Percentiles rank a stretch among this genome's conserved stretches.
Evolutionary conservation across 1,140 invertebrate species (phyloP).

Genomic region (Eufriesea mexicana): DNA sequence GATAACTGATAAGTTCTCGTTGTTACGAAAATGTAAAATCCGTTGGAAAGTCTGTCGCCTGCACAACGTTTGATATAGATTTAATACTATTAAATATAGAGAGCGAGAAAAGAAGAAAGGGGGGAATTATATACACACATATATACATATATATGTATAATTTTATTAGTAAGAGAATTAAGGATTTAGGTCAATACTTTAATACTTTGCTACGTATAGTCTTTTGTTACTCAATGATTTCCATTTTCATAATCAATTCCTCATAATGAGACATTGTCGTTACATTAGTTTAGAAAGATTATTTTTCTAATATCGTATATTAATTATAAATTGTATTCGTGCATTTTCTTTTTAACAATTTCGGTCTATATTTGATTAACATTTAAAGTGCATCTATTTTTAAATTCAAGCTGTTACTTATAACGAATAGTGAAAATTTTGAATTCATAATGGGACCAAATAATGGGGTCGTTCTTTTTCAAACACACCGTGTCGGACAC

Average conservation of each 20-base stretch:
- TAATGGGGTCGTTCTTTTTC: not conserved
- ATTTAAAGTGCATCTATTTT: not conserved
- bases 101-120: too few species aligned
- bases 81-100: not conserved
- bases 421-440: not conserved
- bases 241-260: not conserved
- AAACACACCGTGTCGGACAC: not conserved
- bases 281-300: not conserved
- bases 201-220: not conserved
- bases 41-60: slow-evolving; percentile 20
- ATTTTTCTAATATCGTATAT: not conserved
- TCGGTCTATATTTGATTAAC: not conserved
- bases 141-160: not conserved
- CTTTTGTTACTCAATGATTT: slow-evolving; percentile 1
- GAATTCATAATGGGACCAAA: slow-evolving; percentile 3
- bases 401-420: not conserved
- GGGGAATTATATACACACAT: not conserved
- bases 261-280: not conserved
- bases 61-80: slow-evolving; percentile 32
- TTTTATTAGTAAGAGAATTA: not conserved
- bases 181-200: not conserved
- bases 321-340: not conserved
- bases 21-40: slow-evolving; percentile 2
- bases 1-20: not conserved
- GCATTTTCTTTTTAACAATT: not conserved